Evolutionary conservation across 2,797 vertebrate species (phyloP).

Genomic region (Nothura maculosa): DNA sequence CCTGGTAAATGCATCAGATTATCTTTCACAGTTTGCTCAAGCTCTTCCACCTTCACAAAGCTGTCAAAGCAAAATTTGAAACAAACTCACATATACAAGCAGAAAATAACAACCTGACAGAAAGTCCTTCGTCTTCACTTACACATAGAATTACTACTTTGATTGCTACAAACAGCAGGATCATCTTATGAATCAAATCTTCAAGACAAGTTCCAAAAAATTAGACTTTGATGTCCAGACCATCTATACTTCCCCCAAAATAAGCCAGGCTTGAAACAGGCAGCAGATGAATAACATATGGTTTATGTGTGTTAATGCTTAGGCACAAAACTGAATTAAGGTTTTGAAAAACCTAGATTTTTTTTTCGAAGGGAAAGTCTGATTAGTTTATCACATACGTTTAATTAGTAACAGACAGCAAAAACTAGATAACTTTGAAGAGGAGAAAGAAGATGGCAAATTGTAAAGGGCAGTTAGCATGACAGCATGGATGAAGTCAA

Average conservation of each 20-base stretch:
- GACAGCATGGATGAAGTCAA: neutral
- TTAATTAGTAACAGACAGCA: neutral
- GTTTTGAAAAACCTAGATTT: neutral
- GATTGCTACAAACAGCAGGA: conserved; percentile 54
- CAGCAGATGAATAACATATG: neutral
- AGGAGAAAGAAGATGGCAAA: neutral
- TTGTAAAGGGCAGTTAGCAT: neutral
- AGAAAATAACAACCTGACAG: conserved; percentile 16
- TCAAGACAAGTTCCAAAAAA: neutral
- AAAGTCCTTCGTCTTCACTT: conserved; percentile 54
- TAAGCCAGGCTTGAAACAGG: neutral
- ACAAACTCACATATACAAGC: neutral
- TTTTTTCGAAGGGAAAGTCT: neutral
- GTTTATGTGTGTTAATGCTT: neutral
- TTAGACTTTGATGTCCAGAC: neutral
- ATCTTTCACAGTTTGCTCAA: conserved; percentile 61
- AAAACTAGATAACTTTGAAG: neutral
- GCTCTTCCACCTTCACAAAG: conserved; percentile 60
- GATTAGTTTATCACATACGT: neutral
- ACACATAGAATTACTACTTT: conserved; percentile 42
- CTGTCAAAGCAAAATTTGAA: conserved; percentile 64
- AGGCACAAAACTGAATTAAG: neutral
- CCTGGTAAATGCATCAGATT: conserved; percentile 61
- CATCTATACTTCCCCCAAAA: neutral
- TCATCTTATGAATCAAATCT: conserved; percentile 15